Evolutionary conservation across 2,113 vertebrate species (phyloP), one percentile per base, ranked within the genome.

Genomic region (Beaufortia kweichowensis): DNA sequence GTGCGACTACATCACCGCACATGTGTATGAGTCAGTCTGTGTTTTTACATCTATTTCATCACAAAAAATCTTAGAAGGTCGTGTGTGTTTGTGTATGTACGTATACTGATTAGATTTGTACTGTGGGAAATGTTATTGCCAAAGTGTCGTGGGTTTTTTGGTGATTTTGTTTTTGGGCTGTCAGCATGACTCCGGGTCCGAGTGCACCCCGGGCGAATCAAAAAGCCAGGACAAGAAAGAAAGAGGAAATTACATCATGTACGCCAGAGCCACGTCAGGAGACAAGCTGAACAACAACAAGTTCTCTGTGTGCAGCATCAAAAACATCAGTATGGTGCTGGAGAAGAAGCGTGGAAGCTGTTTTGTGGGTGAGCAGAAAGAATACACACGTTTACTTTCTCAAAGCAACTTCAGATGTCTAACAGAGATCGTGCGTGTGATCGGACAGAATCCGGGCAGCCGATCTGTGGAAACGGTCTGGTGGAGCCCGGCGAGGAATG

Each of bases 271-370:
- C 75, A 99, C 97, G 0, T 98, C 96, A 2, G 97, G 97, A 72
- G 96, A 98, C 90, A 99, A 98, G 80, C 95, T 96, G n/a, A 98
- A 99, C 93, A 99, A 99, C 90, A 98, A 99, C 81, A 98, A 98
- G 82, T 99, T 99, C 87, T 98, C 97, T 33, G 72, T 94, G 73
- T 99, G 97, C 83, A 99, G 97, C 59, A 88, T 99, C 83, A 92
- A 96, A 80, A 99, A 99, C 90, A 99, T 99, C 92, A 98, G 96
- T 87, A 96, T 98, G 88, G 97, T 99, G 81, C 93, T 99, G 86
- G 96, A 98, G 83, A 98, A 98, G 81, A 98, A 98, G 89, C 94
- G 96, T 64, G 93, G 94, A 82, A 95, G 91, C 90, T 99, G 97
- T 84, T 99, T 99, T 84, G 97, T 99, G 26, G 97, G 97, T 99